Percentiles rank a stretch among this genome's conserved stretches.
Conservation (phyloP, 1,140 invertebrate genomes). For the Bombus waltoni region DNA sequence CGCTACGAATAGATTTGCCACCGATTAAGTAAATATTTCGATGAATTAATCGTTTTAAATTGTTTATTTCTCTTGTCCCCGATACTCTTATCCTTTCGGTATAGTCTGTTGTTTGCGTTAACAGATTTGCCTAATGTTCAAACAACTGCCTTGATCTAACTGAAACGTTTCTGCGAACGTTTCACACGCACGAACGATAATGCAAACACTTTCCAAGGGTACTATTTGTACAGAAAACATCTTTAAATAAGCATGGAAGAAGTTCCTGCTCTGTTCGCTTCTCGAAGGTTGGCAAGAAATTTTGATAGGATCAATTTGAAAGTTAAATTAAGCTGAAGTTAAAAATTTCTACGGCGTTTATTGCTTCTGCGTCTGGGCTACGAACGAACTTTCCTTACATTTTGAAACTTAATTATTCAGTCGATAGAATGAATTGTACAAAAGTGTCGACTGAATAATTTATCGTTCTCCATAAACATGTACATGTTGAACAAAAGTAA, state of each 20-base stretch:
- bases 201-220: not conserved
- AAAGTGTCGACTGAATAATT: not conserved
- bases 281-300: not conserved
- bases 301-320: conserved; percentile 12
- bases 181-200: too few species aligned
- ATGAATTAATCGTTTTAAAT: too few species aligned
- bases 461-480: not conserved
- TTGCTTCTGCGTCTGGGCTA: not conserved
- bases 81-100: not conserved
- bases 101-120: not conserved
- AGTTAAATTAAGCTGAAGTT: conserved; percentile 16
- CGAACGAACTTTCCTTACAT: not conserved
- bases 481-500: not conserved
- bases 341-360: conserved; percentile 8
- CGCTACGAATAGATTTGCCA: not conserved
- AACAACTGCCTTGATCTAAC: not conserved
- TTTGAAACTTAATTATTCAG: conserved; percentile 18
- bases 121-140: not conserved
- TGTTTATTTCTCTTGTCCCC: too few species aligned
- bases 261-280: not conserved
- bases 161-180: not conserved
- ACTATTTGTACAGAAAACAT: not conserved
- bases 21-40: too few species aligned
- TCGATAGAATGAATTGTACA: not conserved
- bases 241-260: conserved; percentile 11